These are phyloP conservation scores for Aurelia aurita DNA, from an alignment of 30 jellyfish, hydroid and myxozoan species.

Conservation along the genomic window DNA sequence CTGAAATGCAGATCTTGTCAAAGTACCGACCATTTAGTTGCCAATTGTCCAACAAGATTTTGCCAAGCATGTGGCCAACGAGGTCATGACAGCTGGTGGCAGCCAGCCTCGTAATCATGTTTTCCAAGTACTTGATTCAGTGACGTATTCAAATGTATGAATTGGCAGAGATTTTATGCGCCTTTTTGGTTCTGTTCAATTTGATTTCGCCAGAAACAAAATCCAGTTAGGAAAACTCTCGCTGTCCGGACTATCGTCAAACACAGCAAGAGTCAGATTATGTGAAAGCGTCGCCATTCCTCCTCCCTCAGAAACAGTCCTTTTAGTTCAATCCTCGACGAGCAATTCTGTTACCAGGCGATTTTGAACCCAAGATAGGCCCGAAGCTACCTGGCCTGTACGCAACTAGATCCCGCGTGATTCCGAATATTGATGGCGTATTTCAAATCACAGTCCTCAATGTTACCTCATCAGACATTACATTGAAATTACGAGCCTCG, in stretches of 20 bases:
- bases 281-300: too few species aligned
- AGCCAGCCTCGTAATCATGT: constrained; percentile 38
- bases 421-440: constrained; percentile 64
- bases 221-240: constrained; percentile 37
- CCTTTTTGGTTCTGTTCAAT: constrained; percentile 11
- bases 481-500: constrained; percentile 25
- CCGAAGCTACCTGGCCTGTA: constrained; percentile 32
- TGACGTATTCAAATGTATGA: constrained; percentile 35
- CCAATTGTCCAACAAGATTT: constrained; percentile 59
- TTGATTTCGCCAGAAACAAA: constrained; percentile 19
- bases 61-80: constrained; percentile 85
- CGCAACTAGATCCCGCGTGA: constrained; percentile 45
- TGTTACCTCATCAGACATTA: constrained; percentile 49
- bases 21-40: constrained; percentile 63
- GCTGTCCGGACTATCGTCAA: constrained; percentile 49
- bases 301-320: too few species aligned
- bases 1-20: constrained; percentile 58
- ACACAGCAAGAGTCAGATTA: too few species aligned
- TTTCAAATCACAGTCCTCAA: constrained; percentile 30
- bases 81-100: constrained; percentile 66
- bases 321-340: too few species aligned
- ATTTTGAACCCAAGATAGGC: too few species aligned
- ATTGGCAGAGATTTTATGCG: constrained; percentile 57
- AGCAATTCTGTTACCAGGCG: too few species aligned
- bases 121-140: constrained; percentile 53